These are phyloP conservation scores for Phoxinus phoxinus DNA, from an alignment of 2,113 vertebrate species.

Conservation along the genomic window DNA sequence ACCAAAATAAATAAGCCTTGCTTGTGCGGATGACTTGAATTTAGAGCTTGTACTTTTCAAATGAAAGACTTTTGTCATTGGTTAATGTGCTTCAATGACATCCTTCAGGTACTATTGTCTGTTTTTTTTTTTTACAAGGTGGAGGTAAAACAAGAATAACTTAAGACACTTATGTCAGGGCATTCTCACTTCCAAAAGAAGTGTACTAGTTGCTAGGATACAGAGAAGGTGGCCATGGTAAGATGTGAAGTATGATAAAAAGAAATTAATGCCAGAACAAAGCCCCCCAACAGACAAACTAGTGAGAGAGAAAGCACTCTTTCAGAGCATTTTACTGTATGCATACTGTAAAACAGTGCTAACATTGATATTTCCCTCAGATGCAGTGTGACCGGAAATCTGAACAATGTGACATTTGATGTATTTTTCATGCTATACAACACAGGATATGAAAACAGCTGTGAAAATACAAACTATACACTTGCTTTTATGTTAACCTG, in stretches of 20 bases:
- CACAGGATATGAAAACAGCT: neutral
- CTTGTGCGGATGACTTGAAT: neutral
- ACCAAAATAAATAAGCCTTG: neutral
- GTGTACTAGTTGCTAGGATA: conserved; percentile 63
- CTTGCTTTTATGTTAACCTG: neutral
- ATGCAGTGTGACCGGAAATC: neutral
- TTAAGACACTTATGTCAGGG: conserved; percentile 47
- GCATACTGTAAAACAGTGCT: neutral
- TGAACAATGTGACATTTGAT: neutral
- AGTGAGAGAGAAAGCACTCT: neutral
- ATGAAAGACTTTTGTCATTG: neutral
- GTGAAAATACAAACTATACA: neutral
- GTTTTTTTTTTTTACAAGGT: conserved; percentile 40
- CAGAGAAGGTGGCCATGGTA: conserved; percentile 50
- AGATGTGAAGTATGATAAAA: conserved; percentile 57
- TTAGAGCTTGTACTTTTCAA: neutral
- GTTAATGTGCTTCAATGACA: conserved; percentile 29
- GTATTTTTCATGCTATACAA: neutral
- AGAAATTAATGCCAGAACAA: conserved; percentile 52
- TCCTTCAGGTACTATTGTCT: conserved; percentile 21
- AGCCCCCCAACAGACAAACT: conserved; percentile 35
- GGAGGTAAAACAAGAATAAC: conserved; percentile 46
- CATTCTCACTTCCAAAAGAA: conserved; percentile 49
- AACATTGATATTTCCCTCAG: neutral
- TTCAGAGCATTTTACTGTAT: conserved; percentile 30